Percentiles rank a stretch among this genome's conserved stretches.
These are phyloP conservation scores for Oscheius onirici DNA, from an alignment of 2,888 invertebrate genomes.

Conservation along the genomic window DNA sequence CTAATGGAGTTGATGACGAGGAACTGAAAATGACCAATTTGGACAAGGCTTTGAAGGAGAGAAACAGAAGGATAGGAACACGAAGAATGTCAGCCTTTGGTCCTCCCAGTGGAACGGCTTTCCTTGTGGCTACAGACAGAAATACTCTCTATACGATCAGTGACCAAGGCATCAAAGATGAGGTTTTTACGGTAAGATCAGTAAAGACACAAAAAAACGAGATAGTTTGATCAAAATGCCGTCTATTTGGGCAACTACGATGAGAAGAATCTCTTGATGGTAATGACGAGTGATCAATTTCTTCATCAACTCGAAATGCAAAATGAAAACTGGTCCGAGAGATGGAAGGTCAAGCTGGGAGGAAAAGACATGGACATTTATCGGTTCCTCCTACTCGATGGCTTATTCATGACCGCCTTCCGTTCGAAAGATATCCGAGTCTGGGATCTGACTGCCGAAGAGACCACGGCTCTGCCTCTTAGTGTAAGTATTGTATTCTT, in stretches of 20 bases:
- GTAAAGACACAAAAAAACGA: not conserved
- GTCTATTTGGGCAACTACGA: constrained; percentile 23
- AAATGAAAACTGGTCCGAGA: constrained; percentile 19
- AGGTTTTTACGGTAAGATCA: not conserved
- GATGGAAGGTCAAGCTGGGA: constrained; percentile 80
- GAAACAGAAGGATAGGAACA: constrained; percentile 21
- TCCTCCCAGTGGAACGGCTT: constrained; percentile 17
- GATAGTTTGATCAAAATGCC: constrained; percentile 14
- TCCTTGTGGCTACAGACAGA: constrained; percentile 17
- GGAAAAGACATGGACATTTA: constrained; percentile 74
- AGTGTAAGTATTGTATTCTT: constrained; percentile 74
- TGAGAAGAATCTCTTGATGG: constrained; percentile 14
- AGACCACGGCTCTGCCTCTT: constrained; percentile 82
- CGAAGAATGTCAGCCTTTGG: not conserved
- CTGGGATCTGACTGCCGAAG: constrained; percentile 93
- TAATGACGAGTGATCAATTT: constrained; percentile 8
- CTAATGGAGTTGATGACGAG: not conserved
- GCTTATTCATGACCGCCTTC: constrained; percentile 38
- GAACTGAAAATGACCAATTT: constrained; percentile 7
- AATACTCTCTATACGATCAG: constrained; percentile 9
- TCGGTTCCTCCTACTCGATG: constrained; percentile 40
- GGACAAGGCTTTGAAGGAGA: constrained; percentile 26
- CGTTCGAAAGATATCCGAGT: constrained; percentile 73
- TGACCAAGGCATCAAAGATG: constrained; percentile 15
- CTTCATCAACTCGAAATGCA: constrained; percentile 17